Evolutionary conservation across 2,888 invertebrate genomes (phyloP), one percentile per base, ranked within the genome.

Genomic region (Pardosa pseudoannulata): DNA sequence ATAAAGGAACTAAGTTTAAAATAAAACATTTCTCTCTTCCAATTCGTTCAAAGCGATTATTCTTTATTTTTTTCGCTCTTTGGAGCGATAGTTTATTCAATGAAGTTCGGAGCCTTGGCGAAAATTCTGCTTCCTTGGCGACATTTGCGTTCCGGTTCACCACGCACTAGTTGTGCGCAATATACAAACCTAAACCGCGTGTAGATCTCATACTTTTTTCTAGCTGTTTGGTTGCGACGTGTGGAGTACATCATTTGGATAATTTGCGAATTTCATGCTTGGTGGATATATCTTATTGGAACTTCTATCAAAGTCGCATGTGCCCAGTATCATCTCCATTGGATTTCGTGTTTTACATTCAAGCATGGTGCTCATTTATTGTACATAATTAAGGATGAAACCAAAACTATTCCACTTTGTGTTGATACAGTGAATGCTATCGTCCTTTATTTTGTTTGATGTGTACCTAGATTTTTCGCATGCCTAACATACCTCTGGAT

Each of bases 131-230:
- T 16, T 29, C 19, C 13, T 76, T 76, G 46, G 67, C 76, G 76
- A 29, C 29, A 19, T 41, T 68, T 23, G n/a, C 32, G 67, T 31
- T 32, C 27, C 19, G 56, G 27, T 46, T n/a, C 75, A 46, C 72
- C 67, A 67, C 83, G 41, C 82, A 76, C 19, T 27, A 13, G 16
- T 36, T 36, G 46, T 72, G 73, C 78, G 78, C 76, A 83, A n/a
- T 28, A 36, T 50, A 67, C 72, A 83, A 76, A 78, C 78, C 83
- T 78, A 83, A 83, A 83, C 78, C 67, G 72, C 73, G 78, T 68
- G 75, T 71, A 76, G 72, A 36, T 67, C 50, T 39, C 70, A 56
- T 67, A 46, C 72, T 73, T 72, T 78, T 73, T 73, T 68, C 68
- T 29, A 39, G 65, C 75, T 72, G 64, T 72, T 68, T 70, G 68